A percentile compares a stretch with the other conserved stretches of the same genome.
These are phyloP conservation scores for Ploceus nigricollis DNA, from an alignment of 2,113 vertebrate genomes.

Conservation along the genomic window DNA sequence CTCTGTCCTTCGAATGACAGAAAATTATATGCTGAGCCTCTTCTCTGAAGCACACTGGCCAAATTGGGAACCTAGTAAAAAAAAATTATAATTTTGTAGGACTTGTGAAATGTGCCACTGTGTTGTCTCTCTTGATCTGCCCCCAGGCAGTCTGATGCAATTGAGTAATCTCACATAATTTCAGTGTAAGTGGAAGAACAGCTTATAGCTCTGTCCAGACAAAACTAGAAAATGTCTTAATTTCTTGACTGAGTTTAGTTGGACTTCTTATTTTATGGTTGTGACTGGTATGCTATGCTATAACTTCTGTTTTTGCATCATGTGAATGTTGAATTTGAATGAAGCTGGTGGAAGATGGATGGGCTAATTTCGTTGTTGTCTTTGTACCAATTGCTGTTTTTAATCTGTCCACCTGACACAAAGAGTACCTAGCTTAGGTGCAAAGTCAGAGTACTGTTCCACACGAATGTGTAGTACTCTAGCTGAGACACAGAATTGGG, in stretches of 20 bases:
- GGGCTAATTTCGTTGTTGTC: background rate
- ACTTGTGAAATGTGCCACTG: accelerated
- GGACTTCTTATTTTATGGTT: background rate
- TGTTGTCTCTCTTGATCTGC: background rate
- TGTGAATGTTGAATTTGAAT: background rate
- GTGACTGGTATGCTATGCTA: background rate
- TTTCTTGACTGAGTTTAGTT: background rate
- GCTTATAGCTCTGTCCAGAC: background rate
- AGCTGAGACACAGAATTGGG: background rate
- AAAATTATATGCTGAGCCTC: background rate
- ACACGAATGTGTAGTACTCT: accelerated
- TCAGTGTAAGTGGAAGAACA: background rate
- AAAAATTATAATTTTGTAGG: no score
- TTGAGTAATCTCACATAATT: background rate
- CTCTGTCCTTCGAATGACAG: background rate
- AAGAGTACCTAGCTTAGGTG: background rate
- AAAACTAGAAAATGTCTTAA: background rate
- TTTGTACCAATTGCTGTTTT: background rate
- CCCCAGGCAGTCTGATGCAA: background rate
- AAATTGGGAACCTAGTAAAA: background rate
- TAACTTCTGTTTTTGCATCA: background rate
- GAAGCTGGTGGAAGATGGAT: background rate
- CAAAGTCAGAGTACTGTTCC: background rate
- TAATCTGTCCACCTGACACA: background rate
- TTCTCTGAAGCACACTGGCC: background rate